Base-by-base conservation (phyloP, 2,888 invertebrate species). In the Melikaiella ostensackeni region DNA sequence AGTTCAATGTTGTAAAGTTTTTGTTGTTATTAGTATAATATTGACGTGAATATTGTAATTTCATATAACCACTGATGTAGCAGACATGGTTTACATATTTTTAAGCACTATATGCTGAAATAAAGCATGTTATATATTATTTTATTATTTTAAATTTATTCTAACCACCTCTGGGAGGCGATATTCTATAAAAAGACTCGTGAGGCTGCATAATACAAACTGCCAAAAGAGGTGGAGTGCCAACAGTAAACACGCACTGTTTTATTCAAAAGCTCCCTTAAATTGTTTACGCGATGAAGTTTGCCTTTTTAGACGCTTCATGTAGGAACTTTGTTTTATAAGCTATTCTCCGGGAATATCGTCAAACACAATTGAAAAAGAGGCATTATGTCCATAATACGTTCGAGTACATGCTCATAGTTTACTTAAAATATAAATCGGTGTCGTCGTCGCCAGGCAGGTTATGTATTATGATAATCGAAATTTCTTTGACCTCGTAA, bases 401-500 rank as follows among this genome's bases (percentile, higher is more conserved):
- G 19, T 9, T n/a, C n/a, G n/a, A 9, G 16, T 2, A 24, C 13
- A 21, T 24, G 24, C 16, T 50, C n/a, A 30, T 33, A 50, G 46
- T 70, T 70, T 50, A 70, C 13, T 33, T 30, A n/a, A 50, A 46
- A 50, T 50, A 50, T 50, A 70, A 30, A 50, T 70, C 13, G 30
- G 50, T 50, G 50, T 46, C 46, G 30, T 46, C 27, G 66, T 9
- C 16, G 55, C 57, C 35, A 57, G 33, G 42, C 19, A 11, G 16
- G 35, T 63, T 62, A 74, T 64, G 77, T 74, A 63, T 76, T 79
- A 79, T 77, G 80, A 79, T 82, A 79, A 83, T 80, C 77, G 75
- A 42, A n/a, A 59, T 74, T 80, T 75, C 81, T 80, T 80, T 61
- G 66, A 59, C 38, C 64, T 30, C 27, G 55, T 50, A 66, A 76